Conservation (phyloP, 2,888 invertebrate genomes). For the Lasioglossum leucozonium region DNA sequence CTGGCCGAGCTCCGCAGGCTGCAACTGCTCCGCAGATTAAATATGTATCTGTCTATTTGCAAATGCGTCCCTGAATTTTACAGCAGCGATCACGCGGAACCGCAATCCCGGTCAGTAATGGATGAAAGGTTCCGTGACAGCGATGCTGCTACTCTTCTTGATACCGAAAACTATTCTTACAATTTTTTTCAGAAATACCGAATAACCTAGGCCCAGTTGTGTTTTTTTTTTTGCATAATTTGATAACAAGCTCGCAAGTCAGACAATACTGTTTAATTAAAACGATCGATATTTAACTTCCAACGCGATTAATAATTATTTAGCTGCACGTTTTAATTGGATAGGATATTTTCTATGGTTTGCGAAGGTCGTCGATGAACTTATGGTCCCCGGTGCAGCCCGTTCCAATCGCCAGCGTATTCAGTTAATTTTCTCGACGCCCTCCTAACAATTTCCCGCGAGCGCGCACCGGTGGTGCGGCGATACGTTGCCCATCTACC, state of each 20-base stretch:
- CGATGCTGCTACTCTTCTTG: neutral
- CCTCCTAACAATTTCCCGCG: neutral
- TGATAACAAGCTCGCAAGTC: no score
- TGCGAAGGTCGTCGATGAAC: neutral
- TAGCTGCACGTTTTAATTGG: neutral
- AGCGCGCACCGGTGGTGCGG: neutral
- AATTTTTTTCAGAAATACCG: neutral
- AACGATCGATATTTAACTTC: neutral
- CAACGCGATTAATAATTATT: neutral
- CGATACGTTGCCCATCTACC: neutral
- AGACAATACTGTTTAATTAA: no score
- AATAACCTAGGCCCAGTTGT: no score
- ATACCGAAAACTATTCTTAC: neutral
- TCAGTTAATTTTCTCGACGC: neutral
- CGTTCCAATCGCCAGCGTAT: neutral
- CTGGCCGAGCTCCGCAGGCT: neutral
- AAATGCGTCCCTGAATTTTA: slow-evolving; percentile 61
- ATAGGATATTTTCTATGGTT: neutral
- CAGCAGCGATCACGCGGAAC: slow-evolving; percentile 33
- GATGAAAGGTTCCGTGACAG: neutral
- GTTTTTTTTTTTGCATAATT: no score
- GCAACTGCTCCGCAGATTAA: slow-evolving; percentile 38
- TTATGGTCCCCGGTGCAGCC: neutral
- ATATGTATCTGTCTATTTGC: slow-evolving; percentile 64
- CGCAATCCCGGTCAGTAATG: neutral